Conservation (phyloP, 2,888 invertebrate species). For the Frankliniella fusca region DNA sequence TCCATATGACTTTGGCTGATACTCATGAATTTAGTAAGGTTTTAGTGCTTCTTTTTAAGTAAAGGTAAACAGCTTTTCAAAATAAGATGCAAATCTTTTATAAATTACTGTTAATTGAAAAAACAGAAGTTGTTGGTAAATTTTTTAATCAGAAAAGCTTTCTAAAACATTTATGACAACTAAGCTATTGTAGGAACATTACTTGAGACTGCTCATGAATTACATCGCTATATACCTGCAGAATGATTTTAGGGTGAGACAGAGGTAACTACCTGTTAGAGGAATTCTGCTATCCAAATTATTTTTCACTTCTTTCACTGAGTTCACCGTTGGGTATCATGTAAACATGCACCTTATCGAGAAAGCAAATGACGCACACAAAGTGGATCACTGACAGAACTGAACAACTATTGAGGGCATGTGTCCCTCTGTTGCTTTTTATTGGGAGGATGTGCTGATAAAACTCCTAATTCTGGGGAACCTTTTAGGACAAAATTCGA, state of each 20-base stretch:
- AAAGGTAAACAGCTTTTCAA: neutral
- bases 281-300: constrained; percentile 2
- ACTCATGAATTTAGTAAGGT: neutral
- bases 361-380: constrained; percentile 15
- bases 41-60: neutral
- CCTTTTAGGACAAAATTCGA: too few species aligned
- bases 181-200: neutral
- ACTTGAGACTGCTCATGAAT: constrained; percentile 8
- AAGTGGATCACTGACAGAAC: constrained; percentile 22
- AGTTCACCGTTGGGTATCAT: constrained; percentile 22
- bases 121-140: neutral
- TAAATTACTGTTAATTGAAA: neutral
- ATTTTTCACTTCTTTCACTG: constrained; percentile 20
- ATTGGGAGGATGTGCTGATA: neutral
- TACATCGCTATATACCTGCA: neutral
- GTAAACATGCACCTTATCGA: constrained; percentile 9
- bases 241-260: constrained; percentile 13
- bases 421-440: constrained; percentile 6
- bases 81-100: neutral
- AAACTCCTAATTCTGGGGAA: neutral
- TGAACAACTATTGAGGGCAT: constrained; percentile 21
- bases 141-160: neutral
- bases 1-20: neutral
- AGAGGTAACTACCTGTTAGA: neutral
- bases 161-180: too few species aligned